Base-by-base conservation (phyloP, 1,140 invertebrate genomes). In the Bombus soroeensis region DNA sequence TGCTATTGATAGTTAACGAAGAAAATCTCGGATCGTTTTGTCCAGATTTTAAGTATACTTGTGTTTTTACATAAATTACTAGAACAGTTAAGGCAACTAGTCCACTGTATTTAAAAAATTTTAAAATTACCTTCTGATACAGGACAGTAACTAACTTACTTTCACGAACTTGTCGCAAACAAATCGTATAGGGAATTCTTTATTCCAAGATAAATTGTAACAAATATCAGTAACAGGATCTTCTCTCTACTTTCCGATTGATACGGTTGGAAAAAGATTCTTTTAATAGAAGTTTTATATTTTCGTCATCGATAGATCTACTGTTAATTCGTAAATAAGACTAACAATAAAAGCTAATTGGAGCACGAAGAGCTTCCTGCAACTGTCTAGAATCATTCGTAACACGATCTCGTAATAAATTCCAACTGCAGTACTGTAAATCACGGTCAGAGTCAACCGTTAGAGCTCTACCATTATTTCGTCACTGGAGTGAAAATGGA, bases 61-160 rank as follows among this genome's bases (percentile, higher is more conserved):
- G 59, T 13, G 59, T n/a, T n/a, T 62, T 62, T 6, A 22, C 47
- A 0, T 53, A 53, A 53, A 0, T 22, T 22, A 53, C 47, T 6
- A 22, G 18, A 22, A 5, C 1, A 53, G 47, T 53, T 22, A 53
- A 53, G 22, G 5, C 47, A 22, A 53, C 6, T 22, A 8, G 18
- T 22, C 0, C 18, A 18, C 18, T 53, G 18, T 53, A 47, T 47
- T 47, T 47, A 0, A 0, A 5, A 18, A 47, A 18, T 47, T 5
- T 18, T 47, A 0, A 5, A 47, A 53, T 53, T 53, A 53, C 5
- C 18, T 6, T 53, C 12, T 0, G 18, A 53, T 53, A 53, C 18
- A 6, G 6, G 0, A 53, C 0, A 53, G 47, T 18, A 22, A 22
- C 18, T 22, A 8, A 53, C 18, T 53, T 53, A 22, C 18, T 22